Base-by-base conservation (phyloP, 2,113 vertebrate species). In the Neopipo cinnamomea region DNA sequence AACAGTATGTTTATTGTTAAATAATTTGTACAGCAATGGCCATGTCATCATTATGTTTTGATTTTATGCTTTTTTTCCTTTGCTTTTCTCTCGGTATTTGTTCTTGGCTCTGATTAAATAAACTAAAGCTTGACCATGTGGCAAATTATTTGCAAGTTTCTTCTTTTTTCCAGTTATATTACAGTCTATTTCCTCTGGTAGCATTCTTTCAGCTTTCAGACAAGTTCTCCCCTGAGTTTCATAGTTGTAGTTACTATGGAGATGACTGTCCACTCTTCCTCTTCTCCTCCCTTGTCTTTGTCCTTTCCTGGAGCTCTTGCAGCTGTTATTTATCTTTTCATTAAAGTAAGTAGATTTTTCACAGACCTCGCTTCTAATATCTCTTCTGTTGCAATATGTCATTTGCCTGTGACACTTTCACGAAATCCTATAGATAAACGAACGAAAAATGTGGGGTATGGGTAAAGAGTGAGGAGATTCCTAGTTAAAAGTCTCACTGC, bases 191-290 rank as follows among this genome's bases (percentile, higher is more conserved):
- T 97, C 71, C 46, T 84, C 67, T 88, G 55, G 85, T 89, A 87
- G 84, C 66, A 61, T 94, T 91, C 85, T 95, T 97, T 76, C 33
- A 80, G 82, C 67, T 97, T 89, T 82, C 92, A 91, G 89, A 72
- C 71, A 92, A 95, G 80, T 95, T 68, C 50, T 92, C 91, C 95
- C 92, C 84, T 35, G 90, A 84, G 80, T 89, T 97, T 81, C 91
- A 73, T 78, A 72, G 63, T 92, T 71, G 68, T 91, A 89, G 96
- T 98, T 98, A 96, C 96, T 97, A 94, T 59, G 95, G 97, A 97
- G 85, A 98, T 95, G 42, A 24, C 83, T 59, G 82, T 87, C 83
- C 89, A 91, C 81, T 61, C 42, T 91, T 85, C 31, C 35, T 77
- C 72, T 95, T 91, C 67, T 91, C 35, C 52, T 66, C 68, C 61